phyloP scores from a whole-genome alignment of 2,113 vertebrate genomes.

The Erythrocercus mccallii region DNA sequence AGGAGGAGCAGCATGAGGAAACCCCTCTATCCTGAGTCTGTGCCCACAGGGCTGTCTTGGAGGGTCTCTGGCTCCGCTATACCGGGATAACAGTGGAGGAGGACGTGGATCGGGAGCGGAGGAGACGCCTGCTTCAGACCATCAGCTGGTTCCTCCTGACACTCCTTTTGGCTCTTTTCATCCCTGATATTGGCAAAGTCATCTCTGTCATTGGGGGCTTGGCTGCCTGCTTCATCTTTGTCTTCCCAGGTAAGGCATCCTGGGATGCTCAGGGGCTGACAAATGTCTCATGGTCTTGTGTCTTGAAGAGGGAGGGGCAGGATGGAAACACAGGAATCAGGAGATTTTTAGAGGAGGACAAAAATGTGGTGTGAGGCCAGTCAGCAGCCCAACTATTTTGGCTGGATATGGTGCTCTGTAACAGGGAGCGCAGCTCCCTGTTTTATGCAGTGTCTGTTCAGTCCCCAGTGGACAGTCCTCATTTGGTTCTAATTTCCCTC shows the following conservation, averaged over 20 bases:
- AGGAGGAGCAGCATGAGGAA: rapidly evolving
- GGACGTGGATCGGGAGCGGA: constrained; percentile 82
- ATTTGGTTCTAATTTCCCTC: background rate
- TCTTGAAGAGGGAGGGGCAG: background rate
- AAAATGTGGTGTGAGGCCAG: background rate
- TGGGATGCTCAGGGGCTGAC: rapidly evolving
- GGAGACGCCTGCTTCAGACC: constrained; percentile 86
- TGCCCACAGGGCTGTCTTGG: constrained; percentile 84
- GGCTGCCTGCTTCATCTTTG: constrained; percentile 94
- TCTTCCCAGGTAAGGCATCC: constrained; percentile 86
- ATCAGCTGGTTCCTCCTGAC: constrained; percentile 89
- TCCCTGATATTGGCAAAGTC: constrained; percentile 93
- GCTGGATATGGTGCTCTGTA: background rate
- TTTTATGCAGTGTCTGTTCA: background rate
- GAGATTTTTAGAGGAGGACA: background rate
- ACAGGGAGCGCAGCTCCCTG: background rate
- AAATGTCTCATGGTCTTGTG: background rate
- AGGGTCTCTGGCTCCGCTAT: constrained; percentile 94
- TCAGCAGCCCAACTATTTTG: background rate
- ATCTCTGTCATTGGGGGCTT: constrained; percentile 94
- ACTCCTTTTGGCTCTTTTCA: constrained; percentile 91
- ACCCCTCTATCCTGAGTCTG: background rate
- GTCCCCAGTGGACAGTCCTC: background rate
- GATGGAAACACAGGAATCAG: background rate
- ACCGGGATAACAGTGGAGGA: constrained; percentile 86